Percentiles rank a stretch among this genome's conserved stretches.
phyloP scores from a whole-genome alignment of 2,888 invertebrate genomes.

The Parapristionchus giblindavisi region DNA sequence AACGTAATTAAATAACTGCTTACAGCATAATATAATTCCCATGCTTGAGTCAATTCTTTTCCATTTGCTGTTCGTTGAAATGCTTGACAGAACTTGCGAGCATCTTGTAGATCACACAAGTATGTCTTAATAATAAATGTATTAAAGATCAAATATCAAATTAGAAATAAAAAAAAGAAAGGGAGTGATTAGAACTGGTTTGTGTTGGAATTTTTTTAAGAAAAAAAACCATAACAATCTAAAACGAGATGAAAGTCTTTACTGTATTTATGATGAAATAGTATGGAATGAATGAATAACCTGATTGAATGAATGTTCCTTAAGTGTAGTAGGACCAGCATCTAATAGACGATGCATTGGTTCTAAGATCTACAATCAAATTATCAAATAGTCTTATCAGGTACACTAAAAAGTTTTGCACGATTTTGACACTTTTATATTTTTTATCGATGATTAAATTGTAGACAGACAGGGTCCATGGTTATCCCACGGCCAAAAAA shows the following conservation, averaged over 20 bases:
- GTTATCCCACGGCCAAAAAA: no score
- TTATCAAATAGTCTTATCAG: no score
- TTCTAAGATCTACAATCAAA: not conserved
- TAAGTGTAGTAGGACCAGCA: slow-evolving; percentile 77
- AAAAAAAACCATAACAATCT: not conserved
- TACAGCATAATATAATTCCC: slow-evolving; percentile 84
- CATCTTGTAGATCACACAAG: slow-evolving; percentile 90
- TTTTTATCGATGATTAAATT: no score
- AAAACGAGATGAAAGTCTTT: not conserved
- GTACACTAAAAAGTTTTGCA: no score
- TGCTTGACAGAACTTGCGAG: slow-evolving; percentile 92
- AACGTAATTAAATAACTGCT: no score
- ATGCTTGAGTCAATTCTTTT: slow-evolving; percentile 89
- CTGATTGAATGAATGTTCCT: slow-evolving; percentile 95
- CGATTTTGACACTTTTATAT: no score
- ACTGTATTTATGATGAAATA: not conserved
- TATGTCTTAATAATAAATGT: slow-evolving; percentile 74
- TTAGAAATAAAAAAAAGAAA: no score
- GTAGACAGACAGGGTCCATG: no score
- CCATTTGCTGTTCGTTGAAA: slow-evolving; percentile 85
- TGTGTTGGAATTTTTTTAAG: no score
- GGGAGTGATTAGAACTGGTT: no score
- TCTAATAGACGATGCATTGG: not conserved
- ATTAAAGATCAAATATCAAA: no score
- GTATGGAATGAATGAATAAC: no score